A percentile compares a stretch with the other conserved stretches of the same genome.
Conservation (phyloP, 1,140 invertebrate species). For the Berghia stephanieae region DNA sequence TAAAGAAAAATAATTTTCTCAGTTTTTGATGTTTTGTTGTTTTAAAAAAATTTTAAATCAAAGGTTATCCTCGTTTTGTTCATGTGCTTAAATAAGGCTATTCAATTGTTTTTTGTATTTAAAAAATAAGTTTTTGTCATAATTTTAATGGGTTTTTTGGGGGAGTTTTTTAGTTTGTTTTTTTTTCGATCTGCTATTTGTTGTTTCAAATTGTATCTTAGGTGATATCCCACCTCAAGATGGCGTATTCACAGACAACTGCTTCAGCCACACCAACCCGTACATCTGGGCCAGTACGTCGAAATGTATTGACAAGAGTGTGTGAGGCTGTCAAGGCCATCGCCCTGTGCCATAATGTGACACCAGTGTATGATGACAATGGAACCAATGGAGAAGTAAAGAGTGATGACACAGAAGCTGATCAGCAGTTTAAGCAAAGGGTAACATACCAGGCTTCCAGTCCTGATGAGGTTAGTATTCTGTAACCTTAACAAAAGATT, state of each 20-base stretch:
- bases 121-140: too few species aligned
- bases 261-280: slow-evolving; percentile 40
- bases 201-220: slow-evolving; percentile 22
- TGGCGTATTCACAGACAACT: slow-evolving; percentile 48
- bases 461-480: slow-evolving; percentile 94
- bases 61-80: too few species aligned
- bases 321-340: slow-evolving; percentile 92
- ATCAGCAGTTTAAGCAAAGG: slow-evolving; percentile 59
- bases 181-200: neutral
- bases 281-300: slow-evolving; percentile 52
- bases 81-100: too few species aligned
- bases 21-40: too few species aligned
- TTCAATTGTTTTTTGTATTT: too few species aligned
- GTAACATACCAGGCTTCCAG: slow-evolving; percentile 87
- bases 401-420: slow-evolving; percentile 59
- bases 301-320: slow-evolving; percentile 78
- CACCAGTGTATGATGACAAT: slow-evolving; percentile 87
- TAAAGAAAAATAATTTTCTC: too few species aligned
- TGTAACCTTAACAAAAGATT: too few species aligned
- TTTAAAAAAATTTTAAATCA: too few species aligned
- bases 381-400: slow-evolving; percentile 56
- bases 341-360: slow-evolving; percentile 98
- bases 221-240: slow-evolving; percentile 56
- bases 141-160: too few species aligned
- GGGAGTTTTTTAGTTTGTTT: too few species aligned